phyloP scores from a whole-genome alignment of 2,888 invertebrate genomes.

The Caenorhabditis japonica region DNA sequence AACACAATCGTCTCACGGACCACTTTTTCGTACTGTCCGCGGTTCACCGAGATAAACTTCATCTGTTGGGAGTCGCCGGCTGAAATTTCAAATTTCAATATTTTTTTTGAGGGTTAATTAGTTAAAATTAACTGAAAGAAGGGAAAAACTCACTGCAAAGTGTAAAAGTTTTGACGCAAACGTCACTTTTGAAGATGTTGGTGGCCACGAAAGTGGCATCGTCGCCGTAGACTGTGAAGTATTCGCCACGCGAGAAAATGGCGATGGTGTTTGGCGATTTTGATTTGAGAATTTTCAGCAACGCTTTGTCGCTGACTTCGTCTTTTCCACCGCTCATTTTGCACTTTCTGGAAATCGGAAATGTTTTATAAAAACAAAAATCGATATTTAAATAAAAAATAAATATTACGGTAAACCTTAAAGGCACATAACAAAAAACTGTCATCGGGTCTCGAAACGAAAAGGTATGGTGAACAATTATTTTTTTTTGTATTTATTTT shows the following conservation, averaged over 20 bases:
- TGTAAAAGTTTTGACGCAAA: conserved; percentile 60
- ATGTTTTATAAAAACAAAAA: neutral
- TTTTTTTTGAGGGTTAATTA: too few species aligned
- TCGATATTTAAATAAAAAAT: neutral
- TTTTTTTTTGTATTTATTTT: too few species aligned
- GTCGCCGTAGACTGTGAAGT: conserved; percentile 64
- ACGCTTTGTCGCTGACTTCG: conserved; percentile 54
- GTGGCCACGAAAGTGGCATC: conserved; percentile 69
- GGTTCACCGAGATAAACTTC: conserved; percentile 60
- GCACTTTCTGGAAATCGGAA: conserved; percentile 1
- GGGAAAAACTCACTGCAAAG: conserved; percentile 36
- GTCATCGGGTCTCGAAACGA: conserved; percentile 2
- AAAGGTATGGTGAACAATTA: too few species aligned
- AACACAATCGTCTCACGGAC: conserved; percentile 60
- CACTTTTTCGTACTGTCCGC: conserved; percentile 64
- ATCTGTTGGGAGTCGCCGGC: conserved; percentile 50
- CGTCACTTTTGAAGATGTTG: conserved; percentile 69
- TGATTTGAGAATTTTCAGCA: conserved; percentile 56
- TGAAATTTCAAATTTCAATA: conserved; percentile 10
- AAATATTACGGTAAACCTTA: neutral
- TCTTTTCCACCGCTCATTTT: conserved; percentile 50
- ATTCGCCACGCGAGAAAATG: conserved; percentile 65
- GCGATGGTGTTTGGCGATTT: conserved; percentile 65
- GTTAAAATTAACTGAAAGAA: too few species aligned
- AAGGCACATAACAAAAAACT: conserved; percentile 7